Evolutionary conservation across 2,113 vertebrate species (phyloP), one percentile per base, ranked within the genome.

Genomic region (Dinomys branickii): DNA sequence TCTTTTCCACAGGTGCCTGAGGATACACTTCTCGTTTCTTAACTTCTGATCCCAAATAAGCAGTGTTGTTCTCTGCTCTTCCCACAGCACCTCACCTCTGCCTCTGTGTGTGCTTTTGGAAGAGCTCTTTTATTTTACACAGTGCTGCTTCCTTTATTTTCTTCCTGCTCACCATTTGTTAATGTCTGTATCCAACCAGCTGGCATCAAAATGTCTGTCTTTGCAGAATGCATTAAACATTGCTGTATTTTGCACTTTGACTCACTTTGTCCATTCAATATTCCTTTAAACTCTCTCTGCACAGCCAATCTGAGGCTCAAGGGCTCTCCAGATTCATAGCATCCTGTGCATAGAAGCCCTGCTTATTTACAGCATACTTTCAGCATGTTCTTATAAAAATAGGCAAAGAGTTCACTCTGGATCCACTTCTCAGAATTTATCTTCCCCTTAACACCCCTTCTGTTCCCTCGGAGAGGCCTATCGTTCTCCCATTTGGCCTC

Each of bases 211-310:
- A 78, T n/a, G 17, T 85, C 88, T 19, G 3, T 47, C 38, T 90
- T 97, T 90, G n/a, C 65, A 61, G 59, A 94, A 92, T 93, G 44
- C 86, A 93, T 95, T 95, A 88, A 97, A 88, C 85, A 88, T 92
- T 38, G 85, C 88, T 35, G 47, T 92, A 83, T 61, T 96, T 97
- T 96, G 41, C 47, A 58, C 56, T 96, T 88, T 94, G 67, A 87
- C 88, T 50, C 24, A 81, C 22, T 90, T 88, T 63, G 24, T 85
- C 83, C 75, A 89, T 90, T 89, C 19, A 16, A 6, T 44, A 5
- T 44, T 80, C n/a, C 35, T 84, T 91, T 56, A 93, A 82, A 81
- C 33, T 12, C 50, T 80, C 83, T 97, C n/a, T 88, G 35, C 38
- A 59, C 26, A 90, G 90, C 41, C n/a, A 75, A 4, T 84, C 28